Conservation (phyloP, 2,888 invertebrate species). For the Acleris sparsana region DNA sequence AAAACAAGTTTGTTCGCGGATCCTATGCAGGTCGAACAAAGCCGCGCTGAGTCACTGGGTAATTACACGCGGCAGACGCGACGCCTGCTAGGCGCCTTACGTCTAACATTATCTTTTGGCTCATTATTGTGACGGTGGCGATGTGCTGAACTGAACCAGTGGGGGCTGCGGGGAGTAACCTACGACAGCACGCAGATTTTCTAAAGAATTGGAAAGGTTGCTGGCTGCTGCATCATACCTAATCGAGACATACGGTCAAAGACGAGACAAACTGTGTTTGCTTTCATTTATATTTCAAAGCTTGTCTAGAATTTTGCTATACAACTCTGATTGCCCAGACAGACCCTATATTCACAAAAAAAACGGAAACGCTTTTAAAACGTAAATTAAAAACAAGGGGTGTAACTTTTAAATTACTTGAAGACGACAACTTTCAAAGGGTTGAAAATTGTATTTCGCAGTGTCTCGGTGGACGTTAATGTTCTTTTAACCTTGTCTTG, state of each 20-base stretch:
- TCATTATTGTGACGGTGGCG: slow-evolving; percentile 61
- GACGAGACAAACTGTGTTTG: background rate
- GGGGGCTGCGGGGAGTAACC: slow-evolving; percentile 20
- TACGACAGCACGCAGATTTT: slow-evolving; percentile 10
- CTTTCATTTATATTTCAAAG: background rate
- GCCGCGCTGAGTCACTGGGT: slow-evolving; percentile 81
- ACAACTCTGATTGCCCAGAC: background rate
- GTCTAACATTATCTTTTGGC: slow-evolving; percentile 72
- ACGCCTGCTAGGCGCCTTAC: slow-evolving; percentile 66
- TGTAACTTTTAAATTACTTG: slow-evolving; percentile 39
- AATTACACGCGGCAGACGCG: slow-evolving; percentile 72
- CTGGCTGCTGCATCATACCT: too few relatives aligned
- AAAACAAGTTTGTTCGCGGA: slow-evolving; percentile 84
- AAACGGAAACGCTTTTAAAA: slow-evolving; percentile 21
- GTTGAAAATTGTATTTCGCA: slow-evolving; percentile 52
- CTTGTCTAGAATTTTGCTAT: background rate
- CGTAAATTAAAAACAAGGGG: slow-evolving; percentile 41
- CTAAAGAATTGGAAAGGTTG: too few relatives aligned
- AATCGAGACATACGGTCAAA: too few relatives aligned
- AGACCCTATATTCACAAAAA: slow-evolving; percentile 19
- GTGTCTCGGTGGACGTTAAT: slow-evolving; percentile 48
- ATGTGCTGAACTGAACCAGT: slow-evolving; percentile 46
- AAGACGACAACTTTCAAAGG: slow-evolving; percentile 45
- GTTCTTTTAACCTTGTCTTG: slow-evolving; percentile 52
- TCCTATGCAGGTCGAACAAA: slow-evolving; percentile 82